phyloP scores from a whole-genome alignment of 2,888 invertebrate genomes.

The Tolmerus cingulatus region DNA sequence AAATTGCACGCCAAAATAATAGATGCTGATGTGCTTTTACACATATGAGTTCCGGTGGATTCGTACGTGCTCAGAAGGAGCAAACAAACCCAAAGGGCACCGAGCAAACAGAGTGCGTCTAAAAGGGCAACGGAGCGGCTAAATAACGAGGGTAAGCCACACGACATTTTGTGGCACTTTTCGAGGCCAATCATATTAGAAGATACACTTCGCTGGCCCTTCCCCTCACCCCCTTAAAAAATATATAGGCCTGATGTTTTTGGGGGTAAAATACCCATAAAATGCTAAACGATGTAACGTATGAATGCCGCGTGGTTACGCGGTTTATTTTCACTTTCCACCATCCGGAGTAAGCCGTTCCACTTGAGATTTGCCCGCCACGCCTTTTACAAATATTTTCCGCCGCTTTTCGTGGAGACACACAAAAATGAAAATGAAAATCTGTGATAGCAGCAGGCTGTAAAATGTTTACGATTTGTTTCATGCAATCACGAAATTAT shows the following conservation, averaged over 20 bases:
- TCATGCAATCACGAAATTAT: slow-evolving; percentile 11
- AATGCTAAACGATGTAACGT: not conserved
- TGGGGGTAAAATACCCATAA: slow-evolving; percentile 1
- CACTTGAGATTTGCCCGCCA: slow-evolving; percentile 4
- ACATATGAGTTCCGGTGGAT: slow-evolving; percentile 12
- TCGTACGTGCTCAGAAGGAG: slow-evolving; percentile 17
- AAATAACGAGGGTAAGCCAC: not conserved
- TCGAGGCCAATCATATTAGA: slow-evolving; percentile 23
- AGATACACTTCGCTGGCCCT: not conserved
- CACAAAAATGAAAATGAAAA: slow-evolving; percentile 11
- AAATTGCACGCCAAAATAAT: slow-evolving; percentile 35
- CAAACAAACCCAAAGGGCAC: not conserved
- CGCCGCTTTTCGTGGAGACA: not conserved
- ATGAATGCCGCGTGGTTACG: not conserved
- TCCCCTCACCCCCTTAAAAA: not conserved
- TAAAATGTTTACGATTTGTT: slow-evolving; percentile 38
- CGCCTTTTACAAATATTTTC: slow-evolving; percentile 18
- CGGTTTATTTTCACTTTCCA: slow-evolving; percentile 29
- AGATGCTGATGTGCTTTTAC: slow-evolving; percentile 35
- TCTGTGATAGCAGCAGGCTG: slow-evolving; percentile 7
- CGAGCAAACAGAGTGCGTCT: not conserved
- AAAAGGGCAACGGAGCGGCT: not conserved
- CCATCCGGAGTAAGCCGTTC: not conserved
- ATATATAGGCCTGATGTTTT: not conserved
- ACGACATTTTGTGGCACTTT: slow-evolving; percentile 10